Evolutionary conservation across 2,888 invertebrate genomes (phyloP).

Genomic region (Drosophila acutilabella): DNA sequence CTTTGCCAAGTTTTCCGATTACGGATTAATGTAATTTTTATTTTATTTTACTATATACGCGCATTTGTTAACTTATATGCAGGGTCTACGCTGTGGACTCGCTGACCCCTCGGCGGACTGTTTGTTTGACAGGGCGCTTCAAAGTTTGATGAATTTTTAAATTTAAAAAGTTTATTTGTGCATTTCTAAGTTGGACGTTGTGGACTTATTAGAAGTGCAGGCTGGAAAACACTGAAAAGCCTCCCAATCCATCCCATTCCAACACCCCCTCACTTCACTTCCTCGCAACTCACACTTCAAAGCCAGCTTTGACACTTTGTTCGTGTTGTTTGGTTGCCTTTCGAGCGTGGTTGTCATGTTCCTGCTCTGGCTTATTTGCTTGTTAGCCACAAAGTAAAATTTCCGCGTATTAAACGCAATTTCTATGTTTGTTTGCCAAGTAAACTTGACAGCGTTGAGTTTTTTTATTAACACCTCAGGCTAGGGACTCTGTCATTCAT

Average conservation of each 20-base stretch:
- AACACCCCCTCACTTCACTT: not conserved
- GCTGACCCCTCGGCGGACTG: slow-evolving; percentile 58
- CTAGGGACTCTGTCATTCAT: not conserved
- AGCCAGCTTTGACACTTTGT: slow-evolving; percentile 58
- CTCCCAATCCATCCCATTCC: slow-evolving; percentile 2
- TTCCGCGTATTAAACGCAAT: slow-evolving; percentile 51
- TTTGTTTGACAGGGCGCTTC: slow-evolving; percentile 70
- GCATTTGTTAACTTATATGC: slow-evolving; percentile 43
- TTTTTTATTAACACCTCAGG: slow-evolving; percentile 62
- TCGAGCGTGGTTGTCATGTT: slow-evolving; percentile 15
- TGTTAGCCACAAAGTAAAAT: slow-evolving; percentile 50
- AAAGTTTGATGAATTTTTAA: slow-evolving; percentile 81
- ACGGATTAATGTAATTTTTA: slow-evolving; percentile 80
- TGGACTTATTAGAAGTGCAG: slow-evolving; percentile 72
- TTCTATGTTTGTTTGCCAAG: slow-evolving; percentile 49
- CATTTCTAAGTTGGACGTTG: slow-evolving; percentile 73
- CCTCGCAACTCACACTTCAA: slow-evolving; percentile 54
- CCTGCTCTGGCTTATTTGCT: slow-evolving; percentile 31
- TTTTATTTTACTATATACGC: slow-evolving; percentile 38
- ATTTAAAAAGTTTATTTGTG: slow-evolving; percentile 81
- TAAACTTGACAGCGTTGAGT: slow-evolving; percentile 16
- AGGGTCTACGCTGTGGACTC: slow-evolving; percentile 6
- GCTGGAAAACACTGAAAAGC: slow-evolving; percentile 20
- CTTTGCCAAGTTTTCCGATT: slow-evolving; percentile 80
- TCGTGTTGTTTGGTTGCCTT: slow-evolving; percentile 15